Percentiles rank a stretch among this genome's conserved stretches.
Evolutionary conservation across 2,888 invertebrate genomes (phyloP).

Genomic region (Lordiphosa fenestrarum): DNA sequence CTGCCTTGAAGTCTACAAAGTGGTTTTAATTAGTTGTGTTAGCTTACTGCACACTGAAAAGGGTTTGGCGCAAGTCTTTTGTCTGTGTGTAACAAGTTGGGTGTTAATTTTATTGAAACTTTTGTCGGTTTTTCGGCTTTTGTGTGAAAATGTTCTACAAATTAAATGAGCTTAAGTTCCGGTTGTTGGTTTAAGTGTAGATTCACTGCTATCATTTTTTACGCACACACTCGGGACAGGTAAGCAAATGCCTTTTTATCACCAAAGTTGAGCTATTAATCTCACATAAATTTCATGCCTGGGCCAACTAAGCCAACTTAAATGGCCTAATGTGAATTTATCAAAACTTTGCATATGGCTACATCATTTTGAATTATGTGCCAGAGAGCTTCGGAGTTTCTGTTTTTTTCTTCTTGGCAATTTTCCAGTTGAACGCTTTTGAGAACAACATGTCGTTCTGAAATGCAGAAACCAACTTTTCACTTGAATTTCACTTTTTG

Average conservation of each 20-base stretch:
- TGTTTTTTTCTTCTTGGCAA: conserved; percentile 34
- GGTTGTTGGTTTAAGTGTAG: conserved; percentile 3
- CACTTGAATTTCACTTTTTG: not conserved
- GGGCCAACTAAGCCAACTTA: conserved; percentile 20
- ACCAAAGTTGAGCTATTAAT: conserved; percentile 31
- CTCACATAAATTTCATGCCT: conserved; percentile 21
- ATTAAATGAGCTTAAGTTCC: conserved; percentile 27
- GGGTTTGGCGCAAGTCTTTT: conserved; percentile 2
- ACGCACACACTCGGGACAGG: not conserved
- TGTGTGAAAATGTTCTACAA: conserved; percentile 28
- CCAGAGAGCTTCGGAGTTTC: conserved; percentile 4
- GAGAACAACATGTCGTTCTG: too few species aligned
- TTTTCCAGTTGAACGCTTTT: conserved; percentile 58
- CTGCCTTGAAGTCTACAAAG: conserved; percentile 51
- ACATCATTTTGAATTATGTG: conserved; percentile 26
- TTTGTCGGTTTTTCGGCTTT: conserved; percentile 20
- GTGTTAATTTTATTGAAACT: conserved; percentile 45
- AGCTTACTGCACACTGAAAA: conserved; percentile 39
- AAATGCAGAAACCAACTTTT: not conserved
- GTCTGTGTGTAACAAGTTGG: conserved; percentile 37
- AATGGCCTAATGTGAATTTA: conserved; percentile 43
- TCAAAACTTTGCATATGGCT: conserved; percentile 43
- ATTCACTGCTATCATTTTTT: not conserved
- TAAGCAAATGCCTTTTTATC: conserved; percentile 1
- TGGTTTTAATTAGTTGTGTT: conserved; percentile 69